phyloP scores from a whole-genome alignment of 2,113 vertebrate genomes.

The Plectropomus leopardus region DNA sequence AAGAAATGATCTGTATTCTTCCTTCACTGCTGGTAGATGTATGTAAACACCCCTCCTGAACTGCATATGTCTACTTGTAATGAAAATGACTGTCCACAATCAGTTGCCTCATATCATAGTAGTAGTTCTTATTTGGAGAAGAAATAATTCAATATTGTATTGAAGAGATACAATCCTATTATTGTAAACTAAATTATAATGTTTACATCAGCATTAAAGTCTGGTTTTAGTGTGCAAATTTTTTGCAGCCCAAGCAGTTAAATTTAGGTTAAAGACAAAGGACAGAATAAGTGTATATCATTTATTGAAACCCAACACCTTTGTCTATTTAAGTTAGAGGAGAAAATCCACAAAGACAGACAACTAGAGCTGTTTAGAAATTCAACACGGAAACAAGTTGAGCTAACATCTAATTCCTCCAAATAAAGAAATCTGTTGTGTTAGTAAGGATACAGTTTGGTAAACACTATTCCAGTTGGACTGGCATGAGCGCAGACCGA shows the following conservation, averaged over 20 bases:
- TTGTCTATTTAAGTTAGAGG: neutral
- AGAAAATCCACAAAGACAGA: neutral
- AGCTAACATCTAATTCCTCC: slow-evolving; percentile 39
- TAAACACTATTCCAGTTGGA: slow-evolving; percentile 59
- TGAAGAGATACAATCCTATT: too few species aligned
- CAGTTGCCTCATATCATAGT: too few species aligned
- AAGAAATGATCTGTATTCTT: neutral
- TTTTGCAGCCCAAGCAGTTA: neutral
- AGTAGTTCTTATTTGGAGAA: too few species aligned
- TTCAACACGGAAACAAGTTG: slow-evolving; percentile 25
- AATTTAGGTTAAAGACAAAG: neutral
- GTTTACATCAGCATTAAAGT: neutral
- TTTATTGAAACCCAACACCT: neutral
- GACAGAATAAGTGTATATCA: neutral
- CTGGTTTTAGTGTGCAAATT: neutral
- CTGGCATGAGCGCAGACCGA: slow-evolving; percentile 28
- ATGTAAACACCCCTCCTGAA: too few species aligned
- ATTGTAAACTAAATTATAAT: too few species aligned
- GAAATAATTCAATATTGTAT: too few species aligned
- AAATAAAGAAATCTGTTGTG: slow-evolving; percentile 61
- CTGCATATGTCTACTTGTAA: too few species aligned
- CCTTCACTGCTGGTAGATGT: neutral
- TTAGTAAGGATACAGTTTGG: slow-evolving; percentile 37
- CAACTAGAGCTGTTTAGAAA: slow-evolving; percentile 6
- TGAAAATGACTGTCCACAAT: too few species aligned